These are phyloP conservation scores for Heliocidaris tuberculata DNA, from an alignment of 35 echinoderm and acorn worm species.

Conservation along the genomic window DNA sequence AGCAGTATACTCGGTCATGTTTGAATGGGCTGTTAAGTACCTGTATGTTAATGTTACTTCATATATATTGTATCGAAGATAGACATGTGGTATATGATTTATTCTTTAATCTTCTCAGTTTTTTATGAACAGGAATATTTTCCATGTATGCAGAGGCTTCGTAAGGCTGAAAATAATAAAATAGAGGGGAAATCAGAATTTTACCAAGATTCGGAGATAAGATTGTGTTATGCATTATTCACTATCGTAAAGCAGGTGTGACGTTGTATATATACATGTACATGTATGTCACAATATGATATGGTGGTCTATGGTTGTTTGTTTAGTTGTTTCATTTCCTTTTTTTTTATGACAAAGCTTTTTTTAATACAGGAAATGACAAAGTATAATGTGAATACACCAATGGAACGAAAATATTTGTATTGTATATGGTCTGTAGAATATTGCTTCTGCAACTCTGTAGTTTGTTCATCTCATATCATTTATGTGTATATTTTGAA, in stretches of 20 bases:
- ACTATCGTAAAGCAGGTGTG: neutral
- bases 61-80: too few relatives aligned
- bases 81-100: neutral
- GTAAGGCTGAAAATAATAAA: neutral
- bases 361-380: neutral
- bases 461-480: neutral
- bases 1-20: too few relatives aligned
- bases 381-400: neutral
- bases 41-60: too few relatives aligned
- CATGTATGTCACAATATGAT: neutral
- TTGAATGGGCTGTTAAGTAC: too few relatives aligned
- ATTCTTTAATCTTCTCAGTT: neutral
- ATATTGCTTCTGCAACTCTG: neutral
- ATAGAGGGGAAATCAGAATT: neutral
- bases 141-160: neutral
- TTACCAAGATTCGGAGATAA: neutral
- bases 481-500: neutral
- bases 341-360: neutral
- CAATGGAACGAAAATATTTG: neutral
- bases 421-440: neutral
- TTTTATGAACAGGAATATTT: neutral
- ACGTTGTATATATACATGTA: neutral
- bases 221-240: too few relatives aligned
- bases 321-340: neutral
- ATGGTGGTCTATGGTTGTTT: neutral